phyloP scores from a whole-genome alignment of 2,797 vertebrate species.

The Eutrigla gurnardus region DNA sequence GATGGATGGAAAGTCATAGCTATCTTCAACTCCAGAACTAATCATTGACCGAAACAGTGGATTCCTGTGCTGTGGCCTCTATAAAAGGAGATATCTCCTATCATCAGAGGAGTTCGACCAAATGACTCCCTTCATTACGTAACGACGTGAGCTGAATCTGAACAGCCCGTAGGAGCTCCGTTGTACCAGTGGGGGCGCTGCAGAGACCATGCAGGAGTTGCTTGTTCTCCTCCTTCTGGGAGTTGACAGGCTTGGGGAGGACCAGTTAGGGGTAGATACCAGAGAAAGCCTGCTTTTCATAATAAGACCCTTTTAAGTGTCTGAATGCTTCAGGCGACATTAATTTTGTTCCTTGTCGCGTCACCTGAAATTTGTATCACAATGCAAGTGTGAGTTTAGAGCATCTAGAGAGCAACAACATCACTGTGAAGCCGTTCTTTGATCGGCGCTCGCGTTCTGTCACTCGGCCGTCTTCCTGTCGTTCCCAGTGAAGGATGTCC shows the following conservation, averaged over 20 bases:
- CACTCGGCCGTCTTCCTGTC: not conserved
- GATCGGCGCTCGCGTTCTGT: conserved; percentile 14
- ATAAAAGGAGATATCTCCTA: not conserved
- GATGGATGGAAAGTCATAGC: not conserved
- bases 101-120: no score
- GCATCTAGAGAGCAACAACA: conserved; percentile 7
- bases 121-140: no score
- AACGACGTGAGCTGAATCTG: no score
- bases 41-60: not conserved
- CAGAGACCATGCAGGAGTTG: no score
- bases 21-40: not conserved
- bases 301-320: conserved; percentile 4
- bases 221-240: no score
- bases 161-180: no score
- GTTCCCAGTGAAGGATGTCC: conserved; percentile 3
- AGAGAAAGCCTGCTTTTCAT: no score
- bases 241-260: no score
- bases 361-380: conserved; percentile 5
- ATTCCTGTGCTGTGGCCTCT: not conserved
- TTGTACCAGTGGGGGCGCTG: no score
- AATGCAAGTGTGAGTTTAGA: conserved; percentile 20
- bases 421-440: conserved; percentile 11
- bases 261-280: no score
- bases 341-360: conserved; percentile 13
- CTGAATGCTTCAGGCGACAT: conserved; percentile 6